These are phyloP conservation scores for Pangasius sanitwongsei DNA, from an alignment of 2,797 vertebrate species.

Conservation along the genomic window DNA sequence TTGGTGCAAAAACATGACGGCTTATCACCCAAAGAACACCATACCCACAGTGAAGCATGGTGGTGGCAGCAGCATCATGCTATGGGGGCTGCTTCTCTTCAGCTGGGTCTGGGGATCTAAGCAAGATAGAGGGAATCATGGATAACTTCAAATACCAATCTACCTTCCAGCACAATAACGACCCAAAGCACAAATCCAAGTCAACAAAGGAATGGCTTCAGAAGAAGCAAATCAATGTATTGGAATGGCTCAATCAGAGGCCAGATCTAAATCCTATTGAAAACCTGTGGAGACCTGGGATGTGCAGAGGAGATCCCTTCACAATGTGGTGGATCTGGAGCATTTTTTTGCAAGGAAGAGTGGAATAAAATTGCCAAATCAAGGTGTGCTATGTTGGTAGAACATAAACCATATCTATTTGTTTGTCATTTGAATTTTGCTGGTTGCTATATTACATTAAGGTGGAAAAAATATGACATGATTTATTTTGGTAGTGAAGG, in stretches of 20 bases:
- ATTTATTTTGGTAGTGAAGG: background rate
- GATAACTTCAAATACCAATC: background rate
- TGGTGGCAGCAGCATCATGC: background rate
- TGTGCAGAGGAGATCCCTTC: background rate
- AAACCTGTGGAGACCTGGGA: background rate
- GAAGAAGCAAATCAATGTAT: background rate
- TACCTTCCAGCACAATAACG: background rate
- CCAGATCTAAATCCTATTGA: background rate
- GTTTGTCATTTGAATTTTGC: background rate
- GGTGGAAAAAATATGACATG: background rate
- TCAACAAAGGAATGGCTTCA: background rate
- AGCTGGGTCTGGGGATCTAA: background rate
- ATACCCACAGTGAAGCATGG: background rate
- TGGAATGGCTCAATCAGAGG: background rate
- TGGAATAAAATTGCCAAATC: background rate
- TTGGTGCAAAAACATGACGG: background rate
- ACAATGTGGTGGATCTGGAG: too few relatives aligned
- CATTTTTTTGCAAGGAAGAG: background rate
- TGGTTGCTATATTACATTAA: background rate
- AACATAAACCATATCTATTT: background rate
- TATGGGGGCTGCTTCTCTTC: background rate
- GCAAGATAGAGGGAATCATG: background rate
- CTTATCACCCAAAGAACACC: background rate
- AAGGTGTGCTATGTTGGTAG: background rate
- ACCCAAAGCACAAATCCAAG: constrained; percentile 1